Conservation (phyloP, 2,888 invertebrate genomes). For the Leptinotarsa peninsularis region DNA sequence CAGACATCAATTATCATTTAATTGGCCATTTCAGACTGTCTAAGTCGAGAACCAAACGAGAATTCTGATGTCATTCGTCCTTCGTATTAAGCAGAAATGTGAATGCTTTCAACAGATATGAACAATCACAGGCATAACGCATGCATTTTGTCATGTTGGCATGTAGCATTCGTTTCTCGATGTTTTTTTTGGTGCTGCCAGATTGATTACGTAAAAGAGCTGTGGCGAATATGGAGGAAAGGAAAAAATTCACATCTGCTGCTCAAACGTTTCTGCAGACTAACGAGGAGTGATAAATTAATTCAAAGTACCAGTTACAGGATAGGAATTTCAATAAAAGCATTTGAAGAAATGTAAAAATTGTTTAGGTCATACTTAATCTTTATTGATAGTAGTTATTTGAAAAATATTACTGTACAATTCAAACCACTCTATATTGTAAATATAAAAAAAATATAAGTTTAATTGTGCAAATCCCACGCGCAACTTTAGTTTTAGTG, state of each 20-base stretch:
- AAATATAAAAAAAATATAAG: no score
- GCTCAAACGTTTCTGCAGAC: neutral
- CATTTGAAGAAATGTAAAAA: no score
- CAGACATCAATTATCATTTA: neutral
- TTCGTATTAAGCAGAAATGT: slow-evolving; percentile 35
- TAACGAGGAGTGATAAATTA: no score
- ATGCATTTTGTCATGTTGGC: slow-evolving; percentile 22
- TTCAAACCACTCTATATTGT: no score
- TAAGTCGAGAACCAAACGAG: neutral
- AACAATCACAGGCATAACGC: slow-evolving; percentile 19
- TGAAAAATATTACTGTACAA: no score
- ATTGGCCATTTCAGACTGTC: slow-evolving; percentile 7
- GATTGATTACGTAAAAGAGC: slow-evolving; percentile 8
- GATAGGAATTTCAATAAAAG: no score
- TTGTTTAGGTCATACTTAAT: no score
- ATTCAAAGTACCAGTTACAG: no score
- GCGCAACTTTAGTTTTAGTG: no score
- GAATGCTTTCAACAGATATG: slow-evolving; percentile 34
- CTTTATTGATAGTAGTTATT: no score
- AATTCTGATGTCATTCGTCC: slow-evolving; percentile 36
- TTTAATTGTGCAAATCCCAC: no score
- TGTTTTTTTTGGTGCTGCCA: slow-evolving; percentile 12
- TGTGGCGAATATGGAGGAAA: slow-evolving; percentile 4
- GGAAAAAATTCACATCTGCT: neutral
- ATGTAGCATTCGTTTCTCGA: slow-evolving; percentile 7